A percentile compares a stretch with the other conserved stretches of the same genome.
These are phyloP conservation scores for Charina bottae DNA, from an alignment of 2,113 vertebrate genomes.

Conservation along the genomic window DNA sequence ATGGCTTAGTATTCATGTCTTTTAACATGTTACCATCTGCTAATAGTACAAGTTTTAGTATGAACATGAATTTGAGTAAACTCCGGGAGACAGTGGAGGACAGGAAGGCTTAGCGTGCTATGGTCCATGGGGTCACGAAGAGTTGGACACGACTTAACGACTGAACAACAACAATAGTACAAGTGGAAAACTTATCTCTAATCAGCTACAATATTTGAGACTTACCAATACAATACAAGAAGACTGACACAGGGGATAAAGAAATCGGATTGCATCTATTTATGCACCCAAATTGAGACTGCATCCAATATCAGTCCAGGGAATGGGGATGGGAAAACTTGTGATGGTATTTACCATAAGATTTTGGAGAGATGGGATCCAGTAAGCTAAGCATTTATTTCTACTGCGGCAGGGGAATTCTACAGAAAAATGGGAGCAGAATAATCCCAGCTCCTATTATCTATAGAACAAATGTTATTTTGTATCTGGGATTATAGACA, in stretches of 20 bases:
- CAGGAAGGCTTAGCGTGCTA: too few relatives aligned
- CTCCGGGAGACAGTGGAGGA: too few relatives aligned
- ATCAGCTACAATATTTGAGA: neutral
- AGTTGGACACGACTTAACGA: too few relatives aligned
- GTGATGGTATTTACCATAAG: neutral
- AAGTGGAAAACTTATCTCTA: neutral
- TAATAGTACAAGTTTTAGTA: too few relatives aligned
- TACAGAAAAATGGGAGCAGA: neutral
- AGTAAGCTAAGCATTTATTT: neutral
- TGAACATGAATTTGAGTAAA: too few relatives aligned
- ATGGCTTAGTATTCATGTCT: neutral
- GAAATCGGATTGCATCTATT: constrained; percentile 18
- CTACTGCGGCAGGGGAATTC: neutral
- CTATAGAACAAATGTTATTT: neutral
- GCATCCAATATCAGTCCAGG: neutral
- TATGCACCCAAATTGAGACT: neutral
- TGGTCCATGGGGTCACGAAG: too few relatives aligned
- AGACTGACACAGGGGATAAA: neutral
- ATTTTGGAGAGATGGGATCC: neutral
- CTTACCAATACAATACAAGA: neutral
- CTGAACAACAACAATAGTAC: too few relatives aligned
- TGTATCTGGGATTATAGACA: neutral
- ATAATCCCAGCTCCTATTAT: neutral
- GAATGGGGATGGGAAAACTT: neutral
- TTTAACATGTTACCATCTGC: neutral